These are phyloP conservation scores for Rhipidura dahli DNA, from an alignment of 2,113 vertebrate species.

Conservation along the genomic window DNA sequence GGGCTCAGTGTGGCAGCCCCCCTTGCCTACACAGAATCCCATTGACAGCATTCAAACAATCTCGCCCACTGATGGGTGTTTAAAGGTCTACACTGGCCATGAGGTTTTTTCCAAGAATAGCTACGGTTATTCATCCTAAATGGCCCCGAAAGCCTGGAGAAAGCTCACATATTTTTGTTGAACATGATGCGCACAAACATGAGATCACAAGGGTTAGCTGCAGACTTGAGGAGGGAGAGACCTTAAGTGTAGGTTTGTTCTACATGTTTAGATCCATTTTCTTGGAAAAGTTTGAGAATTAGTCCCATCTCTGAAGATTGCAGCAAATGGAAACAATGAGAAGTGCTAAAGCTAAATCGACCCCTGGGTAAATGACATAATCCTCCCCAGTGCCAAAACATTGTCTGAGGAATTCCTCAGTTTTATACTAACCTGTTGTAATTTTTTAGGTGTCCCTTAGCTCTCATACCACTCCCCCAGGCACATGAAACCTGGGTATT, in stretches of 20 bases:
- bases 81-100: conserved; percentile 12
- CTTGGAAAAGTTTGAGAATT: background rate
- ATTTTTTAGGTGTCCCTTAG: conserved; percentile 42
- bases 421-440: conserved; percentile 43
- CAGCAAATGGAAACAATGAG: conserved; percentile 55
- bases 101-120: conserved; percentile 44
- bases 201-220: background rate
- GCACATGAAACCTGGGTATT: background rate
- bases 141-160: conserved; percentile 63
- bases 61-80: background rate
- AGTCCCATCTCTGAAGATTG: background rate
- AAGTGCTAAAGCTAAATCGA: conserved; percentile 9
- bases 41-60: conserved; percentile 36
- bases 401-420: conserved; percentile 31
- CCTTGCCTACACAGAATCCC: conserved; percentile 22
- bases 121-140: conserved; percentile 39
- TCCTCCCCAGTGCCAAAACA: conserved; percentile 13
- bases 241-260: background rate
- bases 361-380: conserved; percentile 53
- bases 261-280: background rate
- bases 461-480: background rate
- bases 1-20: conserved; percentile 36
- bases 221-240: background rate
- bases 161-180: conserved; percentile 30
- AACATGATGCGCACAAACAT: background rate